phyloP scores from a whole-genome alignment of 1,140 invertebrate genomes.

The Saxidomus purpurata region DNA sequence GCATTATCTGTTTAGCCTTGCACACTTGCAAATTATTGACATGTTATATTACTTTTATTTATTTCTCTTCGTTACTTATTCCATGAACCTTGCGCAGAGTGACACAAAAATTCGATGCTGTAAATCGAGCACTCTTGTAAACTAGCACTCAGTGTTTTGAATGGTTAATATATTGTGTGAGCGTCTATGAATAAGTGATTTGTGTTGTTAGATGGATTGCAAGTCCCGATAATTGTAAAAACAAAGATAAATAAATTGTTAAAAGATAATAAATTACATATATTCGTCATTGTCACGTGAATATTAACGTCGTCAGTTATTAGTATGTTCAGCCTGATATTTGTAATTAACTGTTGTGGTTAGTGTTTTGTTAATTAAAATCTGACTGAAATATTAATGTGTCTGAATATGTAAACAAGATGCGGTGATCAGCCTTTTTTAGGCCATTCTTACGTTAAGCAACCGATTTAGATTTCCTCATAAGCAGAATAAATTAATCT shows the following conservation, averaged over 20 bases:
- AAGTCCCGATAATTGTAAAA: slow-evolving; percentile 12
- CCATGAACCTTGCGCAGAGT: slow-evolving; percentile 34
- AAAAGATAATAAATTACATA: not conserved
- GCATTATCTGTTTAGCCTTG: not conserved
- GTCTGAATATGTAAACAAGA: no score
- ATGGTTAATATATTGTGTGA: not conserved
- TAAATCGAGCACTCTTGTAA: slow-evolving; percentile 37
- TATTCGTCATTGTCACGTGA: slow-evolving; percentile 29
- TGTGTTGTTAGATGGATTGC: slow-evolving; percentile 37
- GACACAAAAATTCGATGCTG: slow-evolving; percentile 43
- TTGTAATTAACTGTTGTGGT: no score
- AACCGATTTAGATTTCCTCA: no score
- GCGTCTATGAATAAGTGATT: not conserved
- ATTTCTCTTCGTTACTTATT: not conserved
- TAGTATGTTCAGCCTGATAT: no score
- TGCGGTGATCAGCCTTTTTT: no score
- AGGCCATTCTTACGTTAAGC: no score
- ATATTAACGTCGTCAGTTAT: not conserved
- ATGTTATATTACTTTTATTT: slow-evolving; percentile 17
- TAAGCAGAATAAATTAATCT: no score
- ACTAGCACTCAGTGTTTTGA: slow-evolving; percentile 18
- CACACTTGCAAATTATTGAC: not conserved
- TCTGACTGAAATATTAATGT: no score
- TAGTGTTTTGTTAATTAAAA: no score
- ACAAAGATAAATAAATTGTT: not conserved